A percentile compares a stretch with the other conserved stretches of the same genome.
Conservation (phyloP, 2,888 invertebrate genomes). For the Aphidius colemani region DNA sequence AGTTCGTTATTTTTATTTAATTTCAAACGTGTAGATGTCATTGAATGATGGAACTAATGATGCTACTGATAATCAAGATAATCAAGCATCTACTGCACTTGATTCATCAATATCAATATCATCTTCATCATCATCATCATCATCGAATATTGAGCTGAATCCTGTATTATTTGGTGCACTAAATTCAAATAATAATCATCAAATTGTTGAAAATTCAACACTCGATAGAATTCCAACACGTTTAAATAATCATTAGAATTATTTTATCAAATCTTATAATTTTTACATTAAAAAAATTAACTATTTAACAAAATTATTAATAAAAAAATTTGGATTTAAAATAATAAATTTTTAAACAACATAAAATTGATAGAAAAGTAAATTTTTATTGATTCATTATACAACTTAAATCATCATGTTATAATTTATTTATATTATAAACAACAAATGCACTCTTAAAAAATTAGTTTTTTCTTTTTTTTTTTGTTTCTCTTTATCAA, state of each 20-base stretch:
- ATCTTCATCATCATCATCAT: too few species aligned
- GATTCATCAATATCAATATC: too few species aligned
- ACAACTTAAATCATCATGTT: constrained; percentile 38
- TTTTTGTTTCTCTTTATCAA: constrained; percentile 27
- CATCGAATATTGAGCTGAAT: too few species aligned
- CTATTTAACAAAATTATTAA: too few species aligned
- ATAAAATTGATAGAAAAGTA: constrained; percentile 47
- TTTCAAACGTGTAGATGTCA: constrained; percentile 26
- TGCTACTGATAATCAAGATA: constrained; percentile 35
- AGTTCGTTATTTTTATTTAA: not conserved
- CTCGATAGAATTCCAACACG: constrained; percentile 42
- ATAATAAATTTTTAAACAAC: constrained; percentile 15
- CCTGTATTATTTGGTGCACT: not conserved
- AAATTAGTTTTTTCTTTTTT: constrained; percentile 31
- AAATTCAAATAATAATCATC: constrained; percentile 41
- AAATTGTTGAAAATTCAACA: constrained; percentile 36
- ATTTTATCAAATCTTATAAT: not conserved
- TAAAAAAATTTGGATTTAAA: too few species aligned
- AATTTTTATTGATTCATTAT: constrained; percentile 47
- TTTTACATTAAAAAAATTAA: not conserved
- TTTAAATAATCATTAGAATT: constrained; percentile 35
- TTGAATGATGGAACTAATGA: constrained; percentile 32
- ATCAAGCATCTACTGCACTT: too few species aligned
- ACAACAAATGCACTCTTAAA: constrained; percentile 33
- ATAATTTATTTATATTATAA: constrained; percentile 16